phyloP scores from a whole-genome alignment of 2,797 vertebrate species.

The Sebastes reedi region DNA sequence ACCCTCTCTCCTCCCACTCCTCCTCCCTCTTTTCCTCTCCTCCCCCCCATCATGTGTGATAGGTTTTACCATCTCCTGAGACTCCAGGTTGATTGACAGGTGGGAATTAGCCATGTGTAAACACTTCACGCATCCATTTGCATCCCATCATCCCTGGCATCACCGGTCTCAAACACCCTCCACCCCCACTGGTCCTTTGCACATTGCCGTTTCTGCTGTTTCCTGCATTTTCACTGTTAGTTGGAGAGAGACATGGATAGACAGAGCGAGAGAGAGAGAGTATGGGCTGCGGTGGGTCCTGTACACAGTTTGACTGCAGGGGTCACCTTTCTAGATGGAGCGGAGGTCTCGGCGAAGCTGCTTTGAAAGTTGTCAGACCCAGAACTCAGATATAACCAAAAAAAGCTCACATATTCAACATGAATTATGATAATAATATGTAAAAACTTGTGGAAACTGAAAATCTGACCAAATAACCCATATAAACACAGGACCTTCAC shows the following conservation, averaged over 20 bases:
- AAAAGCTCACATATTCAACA: not conserved
- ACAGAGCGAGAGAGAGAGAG: not conserved
- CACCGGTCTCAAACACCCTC: conserved; percentile 54
- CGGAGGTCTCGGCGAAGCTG: not conserved
- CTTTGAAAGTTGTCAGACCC: not conserved
- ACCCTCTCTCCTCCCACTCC: not conserved
- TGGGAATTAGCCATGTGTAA: conserved; percentile 78
- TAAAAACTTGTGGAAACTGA: not conserved
- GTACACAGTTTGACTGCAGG: conserved; percentile 31
- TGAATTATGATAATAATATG: not conserved
- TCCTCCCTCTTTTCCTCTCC: not conserved
- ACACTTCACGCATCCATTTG: conserved; percentile 76
- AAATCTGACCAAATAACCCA: not conserved
- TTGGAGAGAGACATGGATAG: not conserved
- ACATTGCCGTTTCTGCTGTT: conserved; percentile 50
- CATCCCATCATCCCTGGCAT: conserved; percentile 70
- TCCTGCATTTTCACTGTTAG: conserved; percentile 57
- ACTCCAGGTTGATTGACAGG: conserved; percentile 71
- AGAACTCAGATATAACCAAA: not conserved
- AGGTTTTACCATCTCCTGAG: conserved; percentile 48
- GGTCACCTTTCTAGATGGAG: conserved; percentile 58
- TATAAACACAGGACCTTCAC: not conserved
- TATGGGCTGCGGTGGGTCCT: not conserved
- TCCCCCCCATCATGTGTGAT: conserved; percentile 35
- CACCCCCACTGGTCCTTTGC: conserved; percentile 20